These are phyloP conservation scores for Heliconius hermathena DNA, from an alignment of 1,140 invertebrate species.

Conservation along the genomic window DNA sequence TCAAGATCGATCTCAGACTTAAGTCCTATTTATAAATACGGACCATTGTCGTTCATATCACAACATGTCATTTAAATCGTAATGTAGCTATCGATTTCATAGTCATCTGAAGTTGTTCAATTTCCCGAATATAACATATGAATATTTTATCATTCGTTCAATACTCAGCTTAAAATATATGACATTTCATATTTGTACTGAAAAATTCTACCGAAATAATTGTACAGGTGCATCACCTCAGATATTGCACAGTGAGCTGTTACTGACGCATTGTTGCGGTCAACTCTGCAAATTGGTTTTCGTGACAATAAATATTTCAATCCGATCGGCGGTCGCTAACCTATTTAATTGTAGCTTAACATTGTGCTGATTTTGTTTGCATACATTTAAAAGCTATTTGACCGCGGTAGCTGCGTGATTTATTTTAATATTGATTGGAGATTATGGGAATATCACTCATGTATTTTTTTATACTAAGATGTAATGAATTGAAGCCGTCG, in stretches of 20 bases:
- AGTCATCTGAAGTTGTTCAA: not conserved
- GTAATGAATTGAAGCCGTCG: not conserved
- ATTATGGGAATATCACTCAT: not conserved
- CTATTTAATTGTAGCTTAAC: slow-evolving; percentile 50
- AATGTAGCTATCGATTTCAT: not conserved
- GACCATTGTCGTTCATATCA: not conserved
- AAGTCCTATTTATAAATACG: too few relatives aligned
- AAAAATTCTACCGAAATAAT: slow-evolving; percentile 20
- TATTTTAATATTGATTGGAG: not conserved
- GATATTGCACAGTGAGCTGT: slow-evolving; percentile 13
- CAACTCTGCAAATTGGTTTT: slow-evolving; percentile 28
- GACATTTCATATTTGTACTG: slow-evolving; percentile 8
- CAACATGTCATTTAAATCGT: not conserved
- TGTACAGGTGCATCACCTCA: slow-evolving; percentile 9
- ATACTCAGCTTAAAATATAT: slow-evolving; percentile 14
- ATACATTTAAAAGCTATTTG: slow-evolving; percentile 17
- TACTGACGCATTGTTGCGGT: slow-evolving; percentile 21
- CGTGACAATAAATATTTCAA: slow-evolving; percentile 31
- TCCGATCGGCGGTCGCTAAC: slow-evolving; percentile 36
- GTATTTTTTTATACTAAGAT: not conserved
- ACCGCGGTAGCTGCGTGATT: not conserved
- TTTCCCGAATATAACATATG: not conserved
- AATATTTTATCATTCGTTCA: slow-evolving; percentile 15
- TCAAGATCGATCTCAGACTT: too few relatives aligned
- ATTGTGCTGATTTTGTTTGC: slow-evolving; percentile 30